These are phyloP conservation scores for Alexandromys fortis DNA, from an alignment of 2,113 vertebrate genomes.

Conservation along the genomic window DNA sequence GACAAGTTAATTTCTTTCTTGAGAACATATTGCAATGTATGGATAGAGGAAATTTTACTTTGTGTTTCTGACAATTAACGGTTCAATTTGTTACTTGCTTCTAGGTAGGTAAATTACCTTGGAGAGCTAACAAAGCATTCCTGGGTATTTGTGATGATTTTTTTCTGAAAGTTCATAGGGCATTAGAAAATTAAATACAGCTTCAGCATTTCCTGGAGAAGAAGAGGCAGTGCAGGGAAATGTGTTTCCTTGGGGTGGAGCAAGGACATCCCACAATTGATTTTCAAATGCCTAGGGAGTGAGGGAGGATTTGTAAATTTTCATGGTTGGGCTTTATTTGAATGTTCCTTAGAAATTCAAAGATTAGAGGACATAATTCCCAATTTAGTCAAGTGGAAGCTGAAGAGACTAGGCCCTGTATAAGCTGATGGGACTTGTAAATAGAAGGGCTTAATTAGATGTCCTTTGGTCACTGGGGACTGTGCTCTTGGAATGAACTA, in stretches of 20 bases:
- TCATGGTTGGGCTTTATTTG: neutral
- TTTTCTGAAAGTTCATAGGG: neutral
- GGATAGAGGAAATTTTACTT: neutral
- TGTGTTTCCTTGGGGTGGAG: neutral
- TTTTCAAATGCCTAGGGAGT: neutral
- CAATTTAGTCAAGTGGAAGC: neutral
- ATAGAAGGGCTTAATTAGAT: too few relatives aligned
- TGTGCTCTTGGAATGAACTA: neutral
- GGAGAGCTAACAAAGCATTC: neutral
- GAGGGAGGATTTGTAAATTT: neutral
- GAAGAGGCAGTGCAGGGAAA: neutral
- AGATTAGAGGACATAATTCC: neutral
- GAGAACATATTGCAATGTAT: neutral
- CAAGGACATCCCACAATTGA: neutral
- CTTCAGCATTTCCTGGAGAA: neutral
- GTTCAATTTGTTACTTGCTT: neutral
- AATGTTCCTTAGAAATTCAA: too few relatives aligned
- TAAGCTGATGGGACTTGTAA: neutral
- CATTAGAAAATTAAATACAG: neutral
- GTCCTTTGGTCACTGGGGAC: neutral
- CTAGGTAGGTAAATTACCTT: neutral
- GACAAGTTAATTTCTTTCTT: constrained; percentile 42
- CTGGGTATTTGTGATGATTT: neutral
- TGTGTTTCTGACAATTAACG: neutral
- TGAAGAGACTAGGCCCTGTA: neutral